Evolutionary conservation across 2,797 vertebrate genomes (phyloP).

Genomic region (Clarias fuscus): DNA sequence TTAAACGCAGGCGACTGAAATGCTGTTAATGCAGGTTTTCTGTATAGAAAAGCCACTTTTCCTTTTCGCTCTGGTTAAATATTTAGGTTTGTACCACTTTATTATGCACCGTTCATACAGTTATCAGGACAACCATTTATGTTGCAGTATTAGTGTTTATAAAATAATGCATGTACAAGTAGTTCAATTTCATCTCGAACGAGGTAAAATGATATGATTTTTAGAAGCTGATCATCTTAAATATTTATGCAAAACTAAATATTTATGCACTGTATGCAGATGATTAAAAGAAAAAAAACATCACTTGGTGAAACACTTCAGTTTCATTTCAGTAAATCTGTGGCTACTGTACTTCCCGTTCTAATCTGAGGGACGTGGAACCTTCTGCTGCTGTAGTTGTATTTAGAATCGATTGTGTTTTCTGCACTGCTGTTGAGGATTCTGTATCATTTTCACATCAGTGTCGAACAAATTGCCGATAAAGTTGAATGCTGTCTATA

Average conservation of each 20-base stretch:
- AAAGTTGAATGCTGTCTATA: too few species aligned
- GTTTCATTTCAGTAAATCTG: background rate
- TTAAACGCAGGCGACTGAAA: background rate
- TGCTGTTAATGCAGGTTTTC: background rate
- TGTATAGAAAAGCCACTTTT: background rate
- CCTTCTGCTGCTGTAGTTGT: background rate
- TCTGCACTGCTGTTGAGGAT: background rate
- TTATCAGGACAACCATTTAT: too few species aligned
- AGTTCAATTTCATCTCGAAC: background rate
- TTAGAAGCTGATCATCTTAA: background rate
- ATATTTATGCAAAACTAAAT: background rate
- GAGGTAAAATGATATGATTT: background rate
- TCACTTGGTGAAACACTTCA: background rate
- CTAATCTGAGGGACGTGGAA: background rate
- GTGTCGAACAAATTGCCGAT: background rate
- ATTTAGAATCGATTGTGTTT: too few species aligned
- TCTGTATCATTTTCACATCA: background rate
- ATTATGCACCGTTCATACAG: background rate
- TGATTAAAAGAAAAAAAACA: background rate
- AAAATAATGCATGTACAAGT: background rate
- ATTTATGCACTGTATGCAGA: background rate
- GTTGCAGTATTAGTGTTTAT: too few species aligned
- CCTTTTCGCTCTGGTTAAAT: background rate
- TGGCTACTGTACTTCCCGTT: background rate
- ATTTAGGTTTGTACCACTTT: background rate